Percentiles rank a stretch among this genome's conserved stretches.
Evolutionary conservation across 2,888 invertebrate genomes (phyloP).

Genomic region (Protodeltote pygarga): DNA sequence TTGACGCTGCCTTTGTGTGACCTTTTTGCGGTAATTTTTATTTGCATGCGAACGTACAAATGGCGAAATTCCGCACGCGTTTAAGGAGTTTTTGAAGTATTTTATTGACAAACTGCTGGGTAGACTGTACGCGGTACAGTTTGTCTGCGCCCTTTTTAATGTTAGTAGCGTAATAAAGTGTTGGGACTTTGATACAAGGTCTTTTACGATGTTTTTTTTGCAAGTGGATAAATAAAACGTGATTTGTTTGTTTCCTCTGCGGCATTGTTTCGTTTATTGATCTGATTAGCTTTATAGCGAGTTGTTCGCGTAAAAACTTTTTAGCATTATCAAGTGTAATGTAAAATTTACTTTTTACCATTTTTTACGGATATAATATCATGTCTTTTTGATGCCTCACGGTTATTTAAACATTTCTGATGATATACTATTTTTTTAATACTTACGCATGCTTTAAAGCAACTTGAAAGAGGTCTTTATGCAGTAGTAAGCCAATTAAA

Average conservation of each 20-base stretch:
- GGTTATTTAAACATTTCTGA: no score
- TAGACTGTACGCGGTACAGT: constrained; percentile 8
- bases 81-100: constrained; percentile 39
- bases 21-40: constrained; percentile 60
- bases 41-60: constrained; percentile 55
- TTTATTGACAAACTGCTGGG: constrained; percentile 30
- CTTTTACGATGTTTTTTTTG: constrained; percentile 10
- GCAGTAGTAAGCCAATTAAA: no score
- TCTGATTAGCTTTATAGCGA: no score
- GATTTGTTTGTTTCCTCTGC: background rate
- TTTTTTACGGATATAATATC: no score
- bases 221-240: background rate
- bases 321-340: no score
- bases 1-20: constrained; percentile 49
- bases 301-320: no score
- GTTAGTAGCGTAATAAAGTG: constrained; percentile 11
- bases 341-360: no score
- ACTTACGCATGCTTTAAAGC: no score
- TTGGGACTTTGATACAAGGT: constrained; percentile 9
- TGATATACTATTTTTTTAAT: no score
- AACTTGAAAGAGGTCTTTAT: no score
- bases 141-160: constrained; percentile 19
- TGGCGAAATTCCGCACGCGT: constrained; percentile 32
- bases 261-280: background rate
- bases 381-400: no score